A percentile compares a stretch with the other conserved stretches of the same genome.
phyloP scores from a whole-genome alignment of 92 coral and sea anemone species.

The Pocillopora grandis region DNA sequence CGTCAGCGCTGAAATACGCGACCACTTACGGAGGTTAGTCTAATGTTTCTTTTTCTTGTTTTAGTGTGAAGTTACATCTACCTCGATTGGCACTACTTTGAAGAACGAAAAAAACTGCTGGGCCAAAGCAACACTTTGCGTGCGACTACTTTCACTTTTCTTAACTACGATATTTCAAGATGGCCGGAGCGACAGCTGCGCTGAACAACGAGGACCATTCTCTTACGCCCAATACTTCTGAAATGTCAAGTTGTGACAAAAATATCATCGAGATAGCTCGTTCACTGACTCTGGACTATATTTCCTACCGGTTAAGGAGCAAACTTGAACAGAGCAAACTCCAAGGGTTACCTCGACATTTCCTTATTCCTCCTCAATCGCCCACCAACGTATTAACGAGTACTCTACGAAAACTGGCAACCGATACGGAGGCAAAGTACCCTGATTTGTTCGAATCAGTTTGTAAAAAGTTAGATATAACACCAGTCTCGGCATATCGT shows the following conservation, averaged over 20 bases:
- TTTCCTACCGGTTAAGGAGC: slow-evolving; percentile 87
- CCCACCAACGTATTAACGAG: slow-evolving; percentile 61
- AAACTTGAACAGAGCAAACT: slow-evolving; percentile 93
- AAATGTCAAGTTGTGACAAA: slow-evolving; percentile 71
- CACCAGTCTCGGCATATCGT: slow-evolving; percentile 77
- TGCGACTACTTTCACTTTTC: slow-evolving; percentile 25
- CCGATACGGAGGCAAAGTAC: slow-evolving; percentile 95
- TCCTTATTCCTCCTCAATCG: slow-evolving; percentile 86
- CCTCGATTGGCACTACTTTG: slow-evolving; percentile 2
- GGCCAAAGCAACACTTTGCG: slow-evolving; percentile 4
- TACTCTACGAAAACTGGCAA: slow-evolving; percentile 85
- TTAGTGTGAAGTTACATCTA: slow-evolving; percentile 6
- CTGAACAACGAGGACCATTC: slow-evolving; percentile 73
- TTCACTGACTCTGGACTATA: slow-evolving; percentile 77
- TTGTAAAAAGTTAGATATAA: slow-evolving; percentile 85
- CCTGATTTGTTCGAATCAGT: slow-evolving; percentile 96
- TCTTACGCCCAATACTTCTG: slow-evolving; percentile 72
- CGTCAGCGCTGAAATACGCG: slow-evolving; percentile 29
- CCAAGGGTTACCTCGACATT: slow-evolving; percentile 81
- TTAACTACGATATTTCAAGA: slow-evolving; percentile 43
- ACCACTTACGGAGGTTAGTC: slow-evolving; percentile 20
- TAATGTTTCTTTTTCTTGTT: slow-evolving; percentile 5
- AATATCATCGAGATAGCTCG: slow-evolving; percentile 59
- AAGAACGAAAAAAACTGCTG: slow-evolving; percentile 23
- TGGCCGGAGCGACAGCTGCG: slow-evolving; percentile 99